phyloP scores from a whole-genome alignment of 1,140 invertebrate species.

The Philotrypesis tridentata region DNA sequence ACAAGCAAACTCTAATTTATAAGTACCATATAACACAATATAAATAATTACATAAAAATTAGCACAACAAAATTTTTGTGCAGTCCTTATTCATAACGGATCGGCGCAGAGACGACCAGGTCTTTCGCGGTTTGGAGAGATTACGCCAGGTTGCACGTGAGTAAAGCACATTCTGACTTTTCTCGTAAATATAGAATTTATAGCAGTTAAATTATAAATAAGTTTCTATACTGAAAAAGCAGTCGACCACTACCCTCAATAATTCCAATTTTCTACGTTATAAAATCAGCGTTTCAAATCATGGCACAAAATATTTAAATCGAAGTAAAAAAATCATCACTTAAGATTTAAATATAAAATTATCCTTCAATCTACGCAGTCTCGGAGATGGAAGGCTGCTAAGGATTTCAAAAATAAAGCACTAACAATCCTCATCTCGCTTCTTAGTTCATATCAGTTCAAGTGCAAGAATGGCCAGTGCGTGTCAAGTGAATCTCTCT shows the following conservation, averaged over 20 bases:
- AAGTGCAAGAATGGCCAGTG: slow-evolving; percentile 65
- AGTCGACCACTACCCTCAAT: too few relatives aligned
- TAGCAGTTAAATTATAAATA: too few relatives aligned
- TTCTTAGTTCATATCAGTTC: slow-evolving; percentile 52
- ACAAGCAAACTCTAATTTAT: not conserved
- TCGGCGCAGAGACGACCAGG: not conserved
- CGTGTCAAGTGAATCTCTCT: slow-evolving; percentile 65
- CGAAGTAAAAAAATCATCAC: too few relatives aligned
- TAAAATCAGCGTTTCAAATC: too few relatives aligned
- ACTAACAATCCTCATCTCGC: not conserved
- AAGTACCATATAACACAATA: not conserved
- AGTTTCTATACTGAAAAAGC: too few relatives aligned
- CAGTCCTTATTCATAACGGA: not conserved
- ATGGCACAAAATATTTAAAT: too few relatives aligned
- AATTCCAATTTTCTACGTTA: too few relatives aligned
- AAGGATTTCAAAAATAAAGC: not conserved
- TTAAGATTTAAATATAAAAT: too few relatives aligned
- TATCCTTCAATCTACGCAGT: too few relatives aligned
- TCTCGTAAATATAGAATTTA: too few relatives aligned
- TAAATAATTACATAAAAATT: not conserved
- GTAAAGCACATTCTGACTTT: not conserved
- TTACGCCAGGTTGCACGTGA: not conserved
- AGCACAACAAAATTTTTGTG: not conserved
- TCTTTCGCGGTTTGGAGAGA: not conserved
- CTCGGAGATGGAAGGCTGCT: not conserved